These are phyloP conservation scores for Thamnophis elegans DNA, from an alignment of 2,797 vertebrate species.

Conservation along the genomic window DNA sequence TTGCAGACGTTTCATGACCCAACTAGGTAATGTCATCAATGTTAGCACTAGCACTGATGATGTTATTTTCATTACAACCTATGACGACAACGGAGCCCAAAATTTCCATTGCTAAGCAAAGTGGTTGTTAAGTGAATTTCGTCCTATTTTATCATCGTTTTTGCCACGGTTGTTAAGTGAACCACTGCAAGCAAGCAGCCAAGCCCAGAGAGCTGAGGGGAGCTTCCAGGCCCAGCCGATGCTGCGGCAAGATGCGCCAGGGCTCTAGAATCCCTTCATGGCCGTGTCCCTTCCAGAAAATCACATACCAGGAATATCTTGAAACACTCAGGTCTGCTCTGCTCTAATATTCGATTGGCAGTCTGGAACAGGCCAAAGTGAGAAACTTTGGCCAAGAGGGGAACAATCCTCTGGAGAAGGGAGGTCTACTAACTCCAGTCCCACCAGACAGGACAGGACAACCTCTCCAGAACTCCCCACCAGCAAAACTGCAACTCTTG, in stretches of 20 bases:
- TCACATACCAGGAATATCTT: background rate
- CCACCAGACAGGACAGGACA: background rate
- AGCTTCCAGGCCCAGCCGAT: background rate
- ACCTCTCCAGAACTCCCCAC: background rate
- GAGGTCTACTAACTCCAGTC: background rate
- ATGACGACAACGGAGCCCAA: no score
- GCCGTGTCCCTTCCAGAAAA: background rate
- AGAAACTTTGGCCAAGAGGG: background rate
- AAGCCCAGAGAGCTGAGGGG: background rate
- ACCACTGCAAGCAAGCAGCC: background rate
- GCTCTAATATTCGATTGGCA: background rate
- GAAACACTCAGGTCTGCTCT: background rate
- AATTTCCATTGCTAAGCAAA: background rate
- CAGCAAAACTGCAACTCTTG: background rate
- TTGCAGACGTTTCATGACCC: background rate
- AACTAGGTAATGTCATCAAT: background rate
- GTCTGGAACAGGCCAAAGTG: background rate
- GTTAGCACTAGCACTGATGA: background rate
- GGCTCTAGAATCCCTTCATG: background rate
- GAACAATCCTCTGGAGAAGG: background rate
- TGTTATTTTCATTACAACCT: background rate
- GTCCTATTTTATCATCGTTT: background rate
- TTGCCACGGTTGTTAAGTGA: background rate
- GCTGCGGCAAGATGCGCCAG: background rate
- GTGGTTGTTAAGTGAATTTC: background rate